Percentiles rank a stretch among this genome's conserved stretches.
These are phyloP conservation scores for Parauchenoglanis ngamensis DNA, from an alignment of 2,797 vertebrate genomes.

Conservation along the genomic window DNA sequence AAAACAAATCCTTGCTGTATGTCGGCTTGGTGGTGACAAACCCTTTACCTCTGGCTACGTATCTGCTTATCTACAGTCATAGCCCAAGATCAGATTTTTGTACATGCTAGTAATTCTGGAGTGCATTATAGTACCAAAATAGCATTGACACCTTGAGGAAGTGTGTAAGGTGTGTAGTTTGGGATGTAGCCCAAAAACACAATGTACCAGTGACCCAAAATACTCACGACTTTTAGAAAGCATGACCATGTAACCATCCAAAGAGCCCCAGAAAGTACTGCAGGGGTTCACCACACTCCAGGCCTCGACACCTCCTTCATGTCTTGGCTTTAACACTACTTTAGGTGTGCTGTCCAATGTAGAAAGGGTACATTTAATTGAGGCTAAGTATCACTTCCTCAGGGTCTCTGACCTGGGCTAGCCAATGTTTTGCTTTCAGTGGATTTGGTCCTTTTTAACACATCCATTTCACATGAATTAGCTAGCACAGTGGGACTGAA, in stretches of 20 bases:
- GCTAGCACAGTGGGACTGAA: background rate
- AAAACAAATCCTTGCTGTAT: background rate
- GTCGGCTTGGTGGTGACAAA: background rate
- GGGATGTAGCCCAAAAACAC: background rate
- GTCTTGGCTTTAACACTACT: background rate
- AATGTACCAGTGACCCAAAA: background rate
- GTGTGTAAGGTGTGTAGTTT: background rate
- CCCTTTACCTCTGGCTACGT: background rate
- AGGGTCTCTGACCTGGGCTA: background rate
- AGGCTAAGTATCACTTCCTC: background rate
- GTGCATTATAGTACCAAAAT: too few species aligned
- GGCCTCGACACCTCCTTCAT: background rate
- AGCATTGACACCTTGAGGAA: background rate
- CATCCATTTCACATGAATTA: background rate
- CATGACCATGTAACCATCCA: background rate
- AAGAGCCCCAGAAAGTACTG: background rate
- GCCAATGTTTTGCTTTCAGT: background rate
- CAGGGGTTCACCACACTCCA: background rate
- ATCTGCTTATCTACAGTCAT: background rate
- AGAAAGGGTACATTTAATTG: background rate
- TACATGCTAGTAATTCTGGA: background rate
- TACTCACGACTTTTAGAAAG: background rate
- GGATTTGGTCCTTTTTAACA: background rate
- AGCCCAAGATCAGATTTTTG: too few species aligned
- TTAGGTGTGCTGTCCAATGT: background rate